These are phyloP conservation scores for Popillia japonica DNA, from an alignment of 1,140 invertebrate genomes.

Conservation along the genomic window DNA sequence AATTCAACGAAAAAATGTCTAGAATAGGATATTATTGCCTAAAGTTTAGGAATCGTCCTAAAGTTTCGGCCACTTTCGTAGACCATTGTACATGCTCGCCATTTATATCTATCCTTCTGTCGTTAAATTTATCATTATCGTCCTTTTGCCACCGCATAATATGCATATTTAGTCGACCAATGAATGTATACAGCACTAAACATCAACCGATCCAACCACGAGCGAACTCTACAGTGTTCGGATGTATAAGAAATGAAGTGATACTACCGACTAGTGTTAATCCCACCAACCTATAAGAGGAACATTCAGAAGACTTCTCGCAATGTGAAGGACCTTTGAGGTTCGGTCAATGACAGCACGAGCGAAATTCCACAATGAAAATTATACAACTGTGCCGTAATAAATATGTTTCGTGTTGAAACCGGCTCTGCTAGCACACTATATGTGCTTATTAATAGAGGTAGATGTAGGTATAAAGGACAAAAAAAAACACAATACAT, in stretches of 20 bases:
- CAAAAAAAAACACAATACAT: too few species aligned
- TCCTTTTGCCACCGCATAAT: background rate
- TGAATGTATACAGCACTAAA: background rate
- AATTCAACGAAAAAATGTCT: too few species aligned
- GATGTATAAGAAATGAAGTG: background rate
- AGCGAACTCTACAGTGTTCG: background rate
- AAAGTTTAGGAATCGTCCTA: too few species aligned
- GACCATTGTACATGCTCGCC: background rate
- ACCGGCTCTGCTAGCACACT: background rate
- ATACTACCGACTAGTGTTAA: background rate
- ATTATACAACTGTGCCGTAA: constrained; percentile 31
- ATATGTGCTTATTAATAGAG: background rate
- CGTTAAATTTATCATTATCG: background rate
- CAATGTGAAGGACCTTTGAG: constrained; percentile 32
- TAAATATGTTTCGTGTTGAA: constrained; percentile 8
- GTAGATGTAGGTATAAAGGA: background rate
- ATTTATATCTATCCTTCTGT: background rate
- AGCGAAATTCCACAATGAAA: constrained; percentile 29
- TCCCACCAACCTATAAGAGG: background rate
- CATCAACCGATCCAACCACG: background rate
- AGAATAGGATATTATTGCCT: too few species aligned
- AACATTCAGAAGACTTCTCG: constrained; percentile 20
- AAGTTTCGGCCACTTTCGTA: background rate
- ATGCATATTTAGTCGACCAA: background rate
- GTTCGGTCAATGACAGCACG: constrained; percentile 28